These are phyloP conservation scores for Sebastes diploproa DNA, from an alignment of 2,797 vertebrate species.

Conservation along the genomic window DNA sequence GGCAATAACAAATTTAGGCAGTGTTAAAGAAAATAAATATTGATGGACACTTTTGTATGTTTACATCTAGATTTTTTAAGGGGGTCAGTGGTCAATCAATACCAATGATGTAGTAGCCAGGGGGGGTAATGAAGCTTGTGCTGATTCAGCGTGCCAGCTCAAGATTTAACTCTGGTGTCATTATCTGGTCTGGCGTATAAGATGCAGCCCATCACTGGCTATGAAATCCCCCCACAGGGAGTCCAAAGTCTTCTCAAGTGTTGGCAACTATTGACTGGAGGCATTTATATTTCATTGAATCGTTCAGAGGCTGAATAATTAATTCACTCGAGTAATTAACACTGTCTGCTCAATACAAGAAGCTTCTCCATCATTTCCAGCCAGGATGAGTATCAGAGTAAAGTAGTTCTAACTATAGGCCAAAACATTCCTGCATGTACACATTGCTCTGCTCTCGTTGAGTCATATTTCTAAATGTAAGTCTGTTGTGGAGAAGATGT, in stretches of 20 bases:
- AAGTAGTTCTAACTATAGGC: slow-evolving; percentile 3
- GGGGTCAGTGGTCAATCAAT: neutral
- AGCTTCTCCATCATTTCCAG: slow-evolving; percentile 47
- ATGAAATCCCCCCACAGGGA: slow-evolving; percentile 66
- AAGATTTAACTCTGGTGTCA: slow-evolving; percentile 59
- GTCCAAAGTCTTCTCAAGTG: slow-evolving; percentile 70
- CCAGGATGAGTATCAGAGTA: neutral
- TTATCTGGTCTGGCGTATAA: slow-evolving; percentile 52
- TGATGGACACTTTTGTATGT: neutral
- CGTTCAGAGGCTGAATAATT: slow-evolving; percentile 81
- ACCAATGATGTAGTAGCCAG: slow-evolving; percentile 4
- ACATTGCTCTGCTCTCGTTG: neutral
- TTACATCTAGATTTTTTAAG: neutral
- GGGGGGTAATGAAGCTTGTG: slow-evolving; percentile 9
- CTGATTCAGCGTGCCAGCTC: slow-evolving; percentile 52
- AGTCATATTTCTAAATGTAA: slow-evolving; percentile 51
- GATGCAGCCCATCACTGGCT: slow-evolving; percentile 45
- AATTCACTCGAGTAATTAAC: slow-evolving; percentile 77
- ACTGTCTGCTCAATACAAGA: slow-evolving; percentile 64
- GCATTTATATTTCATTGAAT: slow-evolving; percentile 79
- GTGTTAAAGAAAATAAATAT: neutral
- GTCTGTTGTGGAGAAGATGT: slow-evolving; percentile 29
- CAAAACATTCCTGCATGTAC: neutral
- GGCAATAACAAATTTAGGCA: neutral
- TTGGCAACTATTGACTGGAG: slow-evolving; percentile 72